phyloP scores from a whole-genome alignment of 2,797 vertebrate genomes.

The Tapirus indicus region DNA sequence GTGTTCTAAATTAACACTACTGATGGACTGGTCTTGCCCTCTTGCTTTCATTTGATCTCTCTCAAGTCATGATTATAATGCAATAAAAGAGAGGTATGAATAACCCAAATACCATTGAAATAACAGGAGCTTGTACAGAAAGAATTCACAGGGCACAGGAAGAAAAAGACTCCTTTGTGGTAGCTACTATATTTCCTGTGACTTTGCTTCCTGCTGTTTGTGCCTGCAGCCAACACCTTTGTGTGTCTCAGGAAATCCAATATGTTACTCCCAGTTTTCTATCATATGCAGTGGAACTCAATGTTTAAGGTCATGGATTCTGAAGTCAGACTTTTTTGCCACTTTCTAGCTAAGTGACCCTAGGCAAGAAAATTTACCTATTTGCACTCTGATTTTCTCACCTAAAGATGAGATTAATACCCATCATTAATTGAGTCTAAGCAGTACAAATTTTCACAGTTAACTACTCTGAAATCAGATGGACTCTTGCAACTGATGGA shows the following conservation, averaged over 20 bases:
- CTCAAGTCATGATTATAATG: constrained; percentile 46
- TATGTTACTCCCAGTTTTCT: background rate
- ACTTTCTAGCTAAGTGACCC: background rate
- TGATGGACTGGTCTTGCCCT: background rate
- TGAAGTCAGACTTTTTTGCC: background rate
- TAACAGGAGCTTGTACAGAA: background rate
- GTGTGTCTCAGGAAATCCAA: constrained; percentile 44
- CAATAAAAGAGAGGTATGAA: constrained; percentile 29
- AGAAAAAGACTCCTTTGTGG: constrained; percentile 49
- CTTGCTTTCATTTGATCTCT: constrained; percentile 35
- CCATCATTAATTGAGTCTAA: background rate
- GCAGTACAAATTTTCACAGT: background rate
- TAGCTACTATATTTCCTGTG: background rate
- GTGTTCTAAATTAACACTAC: constrained; percentile 23
- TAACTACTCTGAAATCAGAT: constrained; percentile 7
- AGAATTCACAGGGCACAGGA: constrained; percentile 8
- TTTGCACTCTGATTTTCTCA: background rate
- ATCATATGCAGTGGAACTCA: background rate
- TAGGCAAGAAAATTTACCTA: background rate
- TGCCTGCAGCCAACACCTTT: background rate
- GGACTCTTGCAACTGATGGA: background rate
- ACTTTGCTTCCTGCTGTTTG: constrained; percentile 13
- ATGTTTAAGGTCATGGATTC: background rate
- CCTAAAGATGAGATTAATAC: background rate
- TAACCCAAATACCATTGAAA: constrained; percentile 26